These are phyloP conservation scores for Berghia stephanieae DNA, from an alignment of 1,140 invertebrate genomes.

Conservation along the genomic window DNA sequence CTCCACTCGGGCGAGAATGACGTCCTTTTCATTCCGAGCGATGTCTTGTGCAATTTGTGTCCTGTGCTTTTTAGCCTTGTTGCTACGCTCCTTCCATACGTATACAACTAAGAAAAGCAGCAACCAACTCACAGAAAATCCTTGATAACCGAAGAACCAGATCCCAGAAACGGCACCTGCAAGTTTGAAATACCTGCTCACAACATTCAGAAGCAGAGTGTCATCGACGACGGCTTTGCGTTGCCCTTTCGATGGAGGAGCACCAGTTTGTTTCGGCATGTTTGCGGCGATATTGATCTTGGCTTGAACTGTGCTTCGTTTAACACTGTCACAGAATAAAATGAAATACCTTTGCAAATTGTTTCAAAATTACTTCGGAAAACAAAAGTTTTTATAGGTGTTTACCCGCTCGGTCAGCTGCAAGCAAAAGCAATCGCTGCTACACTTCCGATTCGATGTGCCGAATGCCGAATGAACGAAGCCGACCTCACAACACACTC, in stretches of 20 bases:
- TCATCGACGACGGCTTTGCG: constrained; percentile 51
- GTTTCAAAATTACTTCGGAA: no score
- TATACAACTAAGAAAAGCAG: constrained; percentile 82
- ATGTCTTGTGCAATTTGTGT: constrained; percentile 82
- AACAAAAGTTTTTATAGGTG: no score
- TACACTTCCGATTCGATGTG: no score
- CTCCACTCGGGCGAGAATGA: constrained; percentile 82
- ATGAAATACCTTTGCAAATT: no score
- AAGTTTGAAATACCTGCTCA: constrained; percentile 55
- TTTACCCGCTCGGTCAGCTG: no score
- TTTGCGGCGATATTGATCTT: no score
- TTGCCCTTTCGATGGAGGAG: constrained; percentile 22
- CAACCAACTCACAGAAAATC: constrained; percentile 87
- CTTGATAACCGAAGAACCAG: constrained; percentile 86
- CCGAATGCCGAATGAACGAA: no score
- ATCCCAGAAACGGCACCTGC: constrained; percentile 53
- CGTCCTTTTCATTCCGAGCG: constrained; percentile 84
- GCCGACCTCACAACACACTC: no score
- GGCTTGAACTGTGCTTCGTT: no score
- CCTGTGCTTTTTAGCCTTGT: constrained; percentile 78
- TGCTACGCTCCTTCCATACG: constrained; percentile 82
- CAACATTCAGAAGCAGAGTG: constrained; percentile 46
- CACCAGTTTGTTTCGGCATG: constrained; percentile 24
- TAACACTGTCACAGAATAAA: no score
- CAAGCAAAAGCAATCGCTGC: no score